Conservation (phyloP, 2,113 vertebrate species). For the Numenius arquata region DNA sequence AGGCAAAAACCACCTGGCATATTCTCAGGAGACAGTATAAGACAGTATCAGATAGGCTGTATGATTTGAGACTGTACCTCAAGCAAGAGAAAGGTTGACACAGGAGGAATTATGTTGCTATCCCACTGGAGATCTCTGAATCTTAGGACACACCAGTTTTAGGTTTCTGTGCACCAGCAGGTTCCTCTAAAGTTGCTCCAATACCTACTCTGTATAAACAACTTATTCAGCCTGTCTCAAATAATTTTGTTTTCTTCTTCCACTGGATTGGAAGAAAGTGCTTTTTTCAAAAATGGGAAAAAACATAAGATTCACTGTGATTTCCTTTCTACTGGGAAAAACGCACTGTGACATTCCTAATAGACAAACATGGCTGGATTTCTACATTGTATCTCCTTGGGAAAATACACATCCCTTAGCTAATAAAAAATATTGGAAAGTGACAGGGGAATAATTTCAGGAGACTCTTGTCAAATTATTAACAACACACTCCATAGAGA, state of each 20-base stretch:
- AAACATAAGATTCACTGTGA: not conserved
- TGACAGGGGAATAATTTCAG: not conserved
- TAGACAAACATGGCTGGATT: not conserved
- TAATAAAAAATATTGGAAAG: not conserved
- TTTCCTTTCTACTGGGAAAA: not conserved
- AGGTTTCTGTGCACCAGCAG: not conserved
- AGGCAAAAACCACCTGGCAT: not conserved
- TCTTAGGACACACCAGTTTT: not conserved
- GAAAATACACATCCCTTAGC: not conserved
- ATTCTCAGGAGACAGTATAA: not conserved
- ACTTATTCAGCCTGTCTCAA: not conserved
- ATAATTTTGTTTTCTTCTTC: not conserved
- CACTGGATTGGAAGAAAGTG: not conserved
- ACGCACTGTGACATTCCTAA: not conserved
- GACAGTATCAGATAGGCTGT: not conserved
- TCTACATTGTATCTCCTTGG: not conserved
- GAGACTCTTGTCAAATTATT: not conserved
- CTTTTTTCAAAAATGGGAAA: not conserved
- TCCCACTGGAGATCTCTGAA: not conserved
- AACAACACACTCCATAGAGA: not conserved
- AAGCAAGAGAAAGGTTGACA: not conserved
- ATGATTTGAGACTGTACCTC: not conserved
- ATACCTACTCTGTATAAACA: not conserved
- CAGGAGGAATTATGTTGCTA: not conserved
- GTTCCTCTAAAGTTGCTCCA: not conserved